A percentile compares a stretch with the other conserved stretches of the same genome.
phyloP scores from a whole-genome alignment of 2,113 vertebrate species.

The Campylomormyrus tamandua region DNA sequence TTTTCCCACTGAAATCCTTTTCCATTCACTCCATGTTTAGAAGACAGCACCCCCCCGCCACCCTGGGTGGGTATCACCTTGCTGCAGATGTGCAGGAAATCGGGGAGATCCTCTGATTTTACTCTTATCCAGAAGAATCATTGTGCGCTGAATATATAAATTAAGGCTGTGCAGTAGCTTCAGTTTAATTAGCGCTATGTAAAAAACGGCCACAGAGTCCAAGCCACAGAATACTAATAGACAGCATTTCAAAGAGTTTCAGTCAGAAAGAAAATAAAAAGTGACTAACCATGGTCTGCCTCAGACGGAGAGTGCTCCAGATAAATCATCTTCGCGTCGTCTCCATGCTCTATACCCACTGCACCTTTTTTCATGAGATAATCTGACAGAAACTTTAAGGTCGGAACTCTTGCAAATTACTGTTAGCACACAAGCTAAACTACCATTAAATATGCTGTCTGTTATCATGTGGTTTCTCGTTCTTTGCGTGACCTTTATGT shows the following conservation, averaged over 20 bases:
- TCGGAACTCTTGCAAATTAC: not conserved
- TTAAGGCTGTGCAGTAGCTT: not conserved
- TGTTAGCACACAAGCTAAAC: not conserved
- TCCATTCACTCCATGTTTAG: not conserved
- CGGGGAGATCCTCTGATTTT: not conserved
- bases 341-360: not conserved
- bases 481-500: not conserved
- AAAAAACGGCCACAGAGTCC: not conserved
- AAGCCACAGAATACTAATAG: slow-evolving; percentile 19
- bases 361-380: not conserved
- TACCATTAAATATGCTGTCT: not conserved
- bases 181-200: slow-evolving; percentile 11
- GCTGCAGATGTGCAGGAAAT: not conserved
- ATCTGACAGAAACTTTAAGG: not conserved
- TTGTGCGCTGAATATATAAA: not conserved
- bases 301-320: slow-evolving; percentile 24
- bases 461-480: not conserved
- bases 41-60: not conserved
- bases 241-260: slow-evolving; percentile 19
- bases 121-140: not conserved
- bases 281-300: slow-evolving; percentile 20
- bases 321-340: slow-evolving; percentile 23
- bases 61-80: not conserved
- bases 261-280: slow-evolving; percentile 29
- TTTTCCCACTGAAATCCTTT: not conserved